These are phyloP conservation scores for Haliclona indistincta DNA, from an alignment of 37 sponge, comb jelly and placozoan genomes.

Conservation along the genomic window DNA sequence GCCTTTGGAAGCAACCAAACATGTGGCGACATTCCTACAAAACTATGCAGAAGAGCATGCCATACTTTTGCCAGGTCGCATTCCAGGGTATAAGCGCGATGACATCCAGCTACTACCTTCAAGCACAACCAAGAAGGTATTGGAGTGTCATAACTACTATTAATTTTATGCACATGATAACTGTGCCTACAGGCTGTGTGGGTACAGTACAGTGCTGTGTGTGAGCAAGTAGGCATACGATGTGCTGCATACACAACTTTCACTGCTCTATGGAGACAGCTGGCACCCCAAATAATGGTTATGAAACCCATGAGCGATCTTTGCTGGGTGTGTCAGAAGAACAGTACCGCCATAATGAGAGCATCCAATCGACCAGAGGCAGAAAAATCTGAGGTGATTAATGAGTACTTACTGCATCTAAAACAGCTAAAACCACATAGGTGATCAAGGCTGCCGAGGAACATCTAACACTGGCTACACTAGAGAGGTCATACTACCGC, in stretches of 20 bases:
- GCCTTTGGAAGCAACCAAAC: not conserved
- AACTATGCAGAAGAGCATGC: constrained; percentile 38
- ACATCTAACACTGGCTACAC: constrained; percentile 23
- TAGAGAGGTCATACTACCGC: constrained; percentile 31
- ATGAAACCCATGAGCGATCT: constrained; percentile 56
- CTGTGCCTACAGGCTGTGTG: constrained; percentile 27
- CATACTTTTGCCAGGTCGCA: constrained; percentile 43
- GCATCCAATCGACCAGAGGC: constrained; percentile 27
- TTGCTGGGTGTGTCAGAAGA: constrained; percentile 67
- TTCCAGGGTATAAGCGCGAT: constrained; percentile 51
- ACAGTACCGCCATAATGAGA: constrained; percentile 36
- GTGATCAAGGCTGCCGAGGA: constrained; percentile 12
- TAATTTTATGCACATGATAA: no score
- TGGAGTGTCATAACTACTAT: not conserved
- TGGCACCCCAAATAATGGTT: constrained; percentile 36
- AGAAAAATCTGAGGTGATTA: constrained; percentile 26
- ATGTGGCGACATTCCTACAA: constrained; percentile 13
- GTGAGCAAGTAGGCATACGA: no score
- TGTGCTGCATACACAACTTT: constrained; percentile 20
- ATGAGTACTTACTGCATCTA: not conserved
- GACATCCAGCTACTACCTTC: constrained; percentile 58
- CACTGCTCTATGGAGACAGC: constrained; percentile 24
- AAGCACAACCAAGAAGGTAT: constrained; percentile 27
- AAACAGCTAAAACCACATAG: not conserved
- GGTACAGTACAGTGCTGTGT: constrained; percentile 7